Base-by-base conservation (phyloP, 35 echinoderm and acorn worm genomes). In the Chiridota heheva region DNA sequence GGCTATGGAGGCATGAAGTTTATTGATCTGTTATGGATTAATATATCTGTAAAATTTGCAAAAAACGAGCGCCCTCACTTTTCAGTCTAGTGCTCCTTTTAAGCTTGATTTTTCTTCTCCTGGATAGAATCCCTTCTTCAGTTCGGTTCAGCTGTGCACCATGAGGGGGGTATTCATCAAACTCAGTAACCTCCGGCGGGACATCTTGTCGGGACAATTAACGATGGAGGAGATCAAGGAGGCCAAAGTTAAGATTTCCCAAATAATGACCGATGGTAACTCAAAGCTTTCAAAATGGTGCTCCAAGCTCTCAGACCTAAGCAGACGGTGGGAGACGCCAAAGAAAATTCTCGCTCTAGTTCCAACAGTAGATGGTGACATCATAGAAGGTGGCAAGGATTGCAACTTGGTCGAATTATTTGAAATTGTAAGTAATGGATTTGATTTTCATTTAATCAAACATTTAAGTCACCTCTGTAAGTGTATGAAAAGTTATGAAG, bases 161-260 rank as follows among this genome's bases (percentile, higher is more conserved):
- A 78, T 78, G 75, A 78, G 75, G 31, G 75, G 75, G 0, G 75
- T 78, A 12, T 78, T 78, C 53, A 78, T 60, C 51, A 78, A 78
- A 31, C 75, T 78, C 5, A 58, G 51, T 18, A 58, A 78, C 18
- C 75, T 78, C 15, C 40, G 75, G 53, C 53, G 75, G 35, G 75
- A 78, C 35, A 78, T 78, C 33, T 42, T 78, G n/a, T 78, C 75
- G 17, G 62, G 62, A 24, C 75, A 78, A 42, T 35, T 78, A 22
- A 78, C 75, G 34, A 37, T 78, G 20, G 51, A 78, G 35, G 51
- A 78, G 35, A 49, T 60, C 51, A 78, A 78, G 47, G 75, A 78
- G 5, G 51, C 75, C 75, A 78, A 78, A 62, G 51, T 43, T 40
- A 39, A 49, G 35, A 49, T 78, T 25, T 49, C 62, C 35, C 49